A percentile compares a stretch with the other conserved stretches of the same genome.
Conservation (phyloP, 2,888 invertebrate genomes). For the Crocallis elinguaria region DNA sequence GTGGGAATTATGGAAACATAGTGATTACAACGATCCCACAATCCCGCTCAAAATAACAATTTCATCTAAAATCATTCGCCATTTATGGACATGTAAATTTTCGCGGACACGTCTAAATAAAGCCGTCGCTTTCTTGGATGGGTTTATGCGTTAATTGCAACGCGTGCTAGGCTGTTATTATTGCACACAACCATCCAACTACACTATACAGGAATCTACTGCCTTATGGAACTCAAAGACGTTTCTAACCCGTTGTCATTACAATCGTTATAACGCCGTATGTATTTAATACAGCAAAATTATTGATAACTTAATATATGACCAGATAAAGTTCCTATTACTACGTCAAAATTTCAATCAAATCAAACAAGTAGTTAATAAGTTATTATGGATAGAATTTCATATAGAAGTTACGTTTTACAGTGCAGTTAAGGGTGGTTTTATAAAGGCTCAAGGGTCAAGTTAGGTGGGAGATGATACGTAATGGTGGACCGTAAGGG, state of each 20-base stretch:
- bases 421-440: background rate
- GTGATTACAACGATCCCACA: constrained; percentile 26
- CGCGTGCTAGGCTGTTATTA: constrained; percentile 53
- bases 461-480: constrained; percentile 8
- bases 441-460: constrained; percentile 12
- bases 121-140: constrained; percentile 58
- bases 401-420: background rate
- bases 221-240: no score
- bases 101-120: constrained; percentile 56
- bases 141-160: constrained; percentile 67
- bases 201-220: no score
- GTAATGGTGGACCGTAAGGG: constrained; percentile 28
- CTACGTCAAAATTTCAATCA: no score
- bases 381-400: background rate
- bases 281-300: background rate
- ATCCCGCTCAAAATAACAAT: constrained; percentile 18
- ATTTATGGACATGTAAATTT: constrained; percentile 56
- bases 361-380: background rate
- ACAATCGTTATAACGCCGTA: background rate
- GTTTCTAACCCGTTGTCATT: background rate
- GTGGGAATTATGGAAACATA: background rate
- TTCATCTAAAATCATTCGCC: constrained; percentile 40
- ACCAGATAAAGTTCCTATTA: background rate
- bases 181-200: constrained; percentile 32
- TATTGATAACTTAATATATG: background rate